Evolutionary conservation across 2,113 vertebrate genomes (phyloP), one percentile per base, ranked within the genome.

Genomic region (Protobothrops flavoviridis): DNA sequence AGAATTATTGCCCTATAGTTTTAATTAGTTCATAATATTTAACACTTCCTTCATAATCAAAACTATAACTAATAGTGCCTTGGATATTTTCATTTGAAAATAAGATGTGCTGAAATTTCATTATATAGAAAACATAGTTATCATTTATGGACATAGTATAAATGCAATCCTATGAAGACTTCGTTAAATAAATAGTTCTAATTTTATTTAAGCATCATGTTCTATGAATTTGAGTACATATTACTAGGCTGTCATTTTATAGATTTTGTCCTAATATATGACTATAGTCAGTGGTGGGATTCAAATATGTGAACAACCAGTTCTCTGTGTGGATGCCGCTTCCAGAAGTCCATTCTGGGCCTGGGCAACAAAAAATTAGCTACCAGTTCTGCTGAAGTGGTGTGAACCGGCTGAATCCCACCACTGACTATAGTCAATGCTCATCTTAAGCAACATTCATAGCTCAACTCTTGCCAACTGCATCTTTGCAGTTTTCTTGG

Each of bases 71-170:
- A 92, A 87, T 64, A 24, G 55, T 92, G 24, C 2, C 55, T 50
- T 87, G 17, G 10, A 39, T 57, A 43, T 91, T 85, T 91, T 91
- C n/a, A 59, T 48, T 29, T 52, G 56, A 92, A 92, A 92, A 87
- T 33, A 92, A 92, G 13, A 43, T 50, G 9, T 88, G n/a, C 21
- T 87, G 89, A 90, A 39, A 93, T 39, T 53, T 52, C 87, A 87
- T 64, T 48, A 57, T 74, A 8, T 74, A 8, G 53, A 85, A 45
- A 48, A 43, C 53, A 56, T 61, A 85, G 87, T 43, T 90, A 23
- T 90, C 45, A 61, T 90, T 45, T 85, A 33, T 48, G 39, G 8
- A 53, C 33, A 4, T 33, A 7, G 1, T 90, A 17, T 90, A 90
- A 90, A 64, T 55, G 23, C n/a, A 29, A 85, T 11, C 13, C 20